Evolutionary conservation across 2,888 invertebrate genomes (phyloP).

Genomic region (Watsonalla binaria): DNA sequence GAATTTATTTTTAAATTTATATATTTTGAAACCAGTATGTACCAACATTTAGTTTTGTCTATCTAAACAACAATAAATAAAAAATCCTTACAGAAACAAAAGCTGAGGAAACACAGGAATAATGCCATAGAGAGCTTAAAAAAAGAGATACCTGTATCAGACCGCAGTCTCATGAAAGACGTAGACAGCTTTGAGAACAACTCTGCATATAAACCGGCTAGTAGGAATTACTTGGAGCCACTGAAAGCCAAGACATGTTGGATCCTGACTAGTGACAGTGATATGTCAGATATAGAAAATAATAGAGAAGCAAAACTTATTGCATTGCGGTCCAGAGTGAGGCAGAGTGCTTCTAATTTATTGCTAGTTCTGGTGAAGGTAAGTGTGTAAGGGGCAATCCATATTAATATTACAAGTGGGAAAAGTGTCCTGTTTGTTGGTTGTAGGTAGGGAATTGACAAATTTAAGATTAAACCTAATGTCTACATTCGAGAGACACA

Average conservation of each 20-base stretch:
- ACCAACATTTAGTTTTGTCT: too few species aligned
- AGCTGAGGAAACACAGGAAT: slow-evolving; percentile 66
- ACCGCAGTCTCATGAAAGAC: slow-evolving; percentile 63
- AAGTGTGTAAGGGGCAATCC: slow-evolving; percentile 12
- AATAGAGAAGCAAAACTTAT: slow-evolving; percentile 69
- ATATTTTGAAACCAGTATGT: too few species aligned
- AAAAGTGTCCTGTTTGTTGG: too few species aligned
- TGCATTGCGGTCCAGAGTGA: slow-evolving; percentile 79
- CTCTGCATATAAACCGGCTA: slow-evolving; percentile 60
- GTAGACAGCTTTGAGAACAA: slow-evolving; percentile 60
- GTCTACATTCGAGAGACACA: too few species aligned
- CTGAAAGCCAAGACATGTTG: slow-evolving; percentile 45
- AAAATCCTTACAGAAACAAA: slow-evolving; percentile 58
- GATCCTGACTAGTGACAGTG: slow-evolving; percentile 82
- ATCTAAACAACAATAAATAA: too few species aligned
- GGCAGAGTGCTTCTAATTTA: slow-evolving; percentile 82
- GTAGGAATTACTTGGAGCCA: slow-evolving; percentile 53
- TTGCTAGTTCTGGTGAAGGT: slow-evolving; percentile 80
- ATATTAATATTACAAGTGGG: neutral
- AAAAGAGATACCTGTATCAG: slow-evolving; percentile 68
- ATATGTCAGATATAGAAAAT: slow-evolving; percentile 81
- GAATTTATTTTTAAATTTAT: too few species aligned
- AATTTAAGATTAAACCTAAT: too few species aligned
- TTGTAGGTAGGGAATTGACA: too few species aligned
- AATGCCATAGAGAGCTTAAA: slow-evolving; percentile 67